phyloP scores from a whole-genome alignment of 2,888 invertebrate genomes.

The Dendrolimus pini region DNA sequence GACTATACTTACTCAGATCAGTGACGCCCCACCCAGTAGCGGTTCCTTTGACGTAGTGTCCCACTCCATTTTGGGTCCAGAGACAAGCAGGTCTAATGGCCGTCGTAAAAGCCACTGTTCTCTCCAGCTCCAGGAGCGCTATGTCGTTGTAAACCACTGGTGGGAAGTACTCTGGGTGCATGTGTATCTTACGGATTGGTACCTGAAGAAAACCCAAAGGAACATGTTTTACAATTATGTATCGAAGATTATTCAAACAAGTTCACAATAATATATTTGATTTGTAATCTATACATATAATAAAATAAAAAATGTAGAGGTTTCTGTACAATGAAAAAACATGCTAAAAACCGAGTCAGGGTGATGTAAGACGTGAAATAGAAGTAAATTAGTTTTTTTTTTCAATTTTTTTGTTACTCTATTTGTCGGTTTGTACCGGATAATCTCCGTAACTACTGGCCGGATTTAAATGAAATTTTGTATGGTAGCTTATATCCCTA shows the following conservation, averaged over 20 bases:
- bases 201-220: slow-evolving; percentile 34
- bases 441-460: background rate
- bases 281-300: too few species aligned
- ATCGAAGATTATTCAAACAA: too few species aligned
- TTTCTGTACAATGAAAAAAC: background rate
- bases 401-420: too few species aligned
- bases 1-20: slow-evolving; percentile 18
- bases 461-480: too few species aligned
- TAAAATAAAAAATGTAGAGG: background rate
- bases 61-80: slow-evolving; percentile 50
- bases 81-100: slow-evolving; percentile 80
- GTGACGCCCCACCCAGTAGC: slow-evolving; percentile 82
- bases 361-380: background rate
- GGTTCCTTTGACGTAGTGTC: slow-evolving; percentile 51
- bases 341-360: too few species aligned
- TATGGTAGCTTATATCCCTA: too few species aligned
- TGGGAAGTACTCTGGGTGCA: slow-evolving; percentile 74
- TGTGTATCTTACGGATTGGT: slow-evolving; percentile 50
- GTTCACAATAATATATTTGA: too few species aligned
- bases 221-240: too few species aligned
- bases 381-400: background rate
- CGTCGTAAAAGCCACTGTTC: slow-evolving; percentile 60
- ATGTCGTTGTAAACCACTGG: slow-evolving; percentile 80
- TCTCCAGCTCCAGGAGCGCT: slow-evolving; percentile 74
- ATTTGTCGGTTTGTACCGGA: background rate